Percentiles rank a stretch among this genome's conserved stretches.
phyloP scores from a whole-genome alignment of 2,797 vertebrate genomes.

The Tinamus major region DNA sequence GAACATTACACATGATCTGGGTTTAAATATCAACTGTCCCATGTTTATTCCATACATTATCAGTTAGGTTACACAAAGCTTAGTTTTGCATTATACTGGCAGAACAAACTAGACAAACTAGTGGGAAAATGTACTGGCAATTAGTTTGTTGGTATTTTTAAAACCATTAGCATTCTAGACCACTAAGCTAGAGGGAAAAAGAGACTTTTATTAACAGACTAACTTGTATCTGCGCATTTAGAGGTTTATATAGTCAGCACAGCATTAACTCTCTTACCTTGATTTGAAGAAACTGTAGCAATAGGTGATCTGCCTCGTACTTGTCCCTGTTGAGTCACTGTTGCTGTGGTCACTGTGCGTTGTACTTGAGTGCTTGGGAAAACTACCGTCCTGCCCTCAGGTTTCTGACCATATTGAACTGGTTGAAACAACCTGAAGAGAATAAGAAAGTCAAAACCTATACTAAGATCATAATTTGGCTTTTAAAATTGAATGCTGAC shows the following conservation, averaged over 20 bases:
- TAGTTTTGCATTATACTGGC: neutral
- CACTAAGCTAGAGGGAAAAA: constrained; percentile 43
- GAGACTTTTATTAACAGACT: constrained; percentile 18
- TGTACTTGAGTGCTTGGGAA: constrained; percentile 81
- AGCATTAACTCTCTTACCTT: constrained; percentile 81
- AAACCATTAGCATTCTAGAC: constrained; percentile 60
- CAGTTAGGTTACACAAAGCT: constrained; percentile 33
- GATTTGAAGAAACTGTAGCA: constrained; percentile 80
- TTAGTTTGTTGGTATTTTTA: constrained; percentile 54
- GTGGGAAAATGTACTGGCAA: constrained; percentile 19
- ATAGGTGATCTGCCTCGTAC: constrained; percentile 83
- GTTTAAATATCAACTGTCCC: constrained; percentile 31
- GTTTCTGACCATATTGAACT: constrained; percentile 92
- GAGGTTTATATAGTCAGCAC: neutral
- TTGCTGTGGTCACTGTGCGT: constrained; percentile 71
- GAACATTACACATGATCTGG: neutral
- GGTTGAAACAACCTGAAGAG: constrained; percentile 88
- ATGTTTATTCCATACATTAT: constrained; percentile 16
- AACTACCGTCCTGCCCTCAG: constrained; percentile 88
- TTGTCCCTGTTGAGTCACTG: constrained; percentile 78
- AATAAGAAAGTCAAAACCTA: neutral
- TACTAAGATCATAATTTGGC: neutral
- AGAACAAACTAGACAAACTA: constrained; percentile 29
- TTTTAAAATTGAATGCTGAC: neutral
- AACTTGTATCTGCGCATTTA: neutral